phyloP scores from a whole-genome alignment of 2,888 invertebrate genomes.

The Amiota communis region DNA sequence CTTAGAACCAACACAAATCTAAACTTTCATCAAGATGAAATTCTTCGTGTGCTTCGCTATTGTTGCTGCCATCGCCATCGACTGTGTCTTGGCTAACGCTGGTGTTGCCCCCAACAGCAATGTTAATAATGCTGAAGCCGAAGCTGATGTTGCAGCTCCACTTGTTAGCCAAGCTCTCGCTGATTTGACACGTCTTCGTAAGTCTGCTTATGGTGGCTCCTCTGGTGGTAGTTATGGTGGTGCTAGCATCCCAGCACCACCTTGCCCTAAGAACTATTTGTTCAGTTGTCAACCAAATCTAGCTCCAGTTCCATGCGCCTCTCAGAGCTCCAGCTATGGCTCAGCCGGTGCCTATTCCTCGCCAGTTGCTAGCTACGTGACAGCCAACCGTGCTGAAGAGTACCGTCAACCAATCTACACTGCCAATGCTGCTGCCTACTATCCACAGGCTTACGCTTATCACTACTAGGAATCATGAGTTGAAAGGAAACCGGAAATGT shows the following conservation, averaged over 20 bases:
- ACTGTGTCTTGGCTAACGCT: conserved; percentile 47
- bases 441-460: conserved; percentile 53
- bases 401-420: conserved; percentile 50
- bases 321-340: conserved; percentile 53
- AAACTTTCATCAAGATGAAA: conserved; percentile 58
- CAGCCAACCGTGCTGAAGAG: conserved; percentile 61
- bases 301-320: conserved; percentile 62
- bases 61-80: conserved; percentile 48
- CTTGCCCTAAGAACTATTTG: conserved; percentile 67
- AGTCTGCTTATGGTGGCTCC: conserved; percentile 59
- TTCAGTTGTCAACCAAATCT: conserved; percentile 66
- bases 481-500: neutral
- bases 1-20: conserved; percentile 29
- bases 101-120: conserved; percentile 26
- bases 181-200: conserved; percentile 62
- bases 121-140: conserved; percentile 45
- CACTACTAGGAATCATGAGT: conserved; percentile 50
- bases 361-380: conserved; percentile 57
- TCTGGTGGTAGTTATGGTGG: conserved; percentile 38
- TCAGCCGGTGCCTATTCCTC: conserved; percentile 64
- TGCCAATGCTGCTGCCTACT: conserved; percentile 46
- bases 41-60: conserved; percentile 61
- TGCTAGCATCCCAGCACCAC: conserved; percentile 54
- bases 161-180: conserved; percentile 45
- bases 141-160: conserved; percentile 41